Base-by-base conservation (phyloP, 2,113 vertebrate genomes). In the Mola mola region DNA sequence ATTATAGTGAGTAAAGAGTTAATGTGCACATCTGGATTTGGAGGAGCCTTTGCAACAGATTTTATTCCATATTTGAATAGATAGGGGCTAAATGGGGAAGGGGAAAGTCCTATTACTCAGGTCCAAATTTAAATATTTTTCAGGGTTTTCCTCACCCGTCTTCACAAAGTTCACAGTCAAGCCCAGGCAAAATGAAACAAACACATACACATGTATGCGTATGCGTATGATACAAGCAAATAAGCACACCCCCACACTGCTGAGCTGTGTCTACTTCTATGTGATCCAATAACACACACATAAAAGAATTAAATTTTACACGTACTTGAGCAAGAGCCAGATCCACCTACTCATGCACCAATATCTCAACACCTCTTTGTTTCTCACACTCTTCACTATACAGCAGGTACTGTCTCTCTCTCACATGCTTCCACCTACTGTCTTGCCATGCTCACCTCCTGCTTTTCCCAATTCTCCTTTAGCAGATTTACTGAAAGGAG, bases 281-380 rank as follows among this genome's bases (percentile, higher is more conserved):
- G n/a, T 28, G 50, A 33, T 65, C 20, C 8, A 58, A 36, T 29
- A 44, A 0, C 34, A 60, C 8, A 37, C 11, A 63, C 20, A 9
- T n/a, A 10, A 38, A 28, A 36, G 19, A 48, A 31, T 55, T 53
- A 11, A 11, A 51, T 81, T 78, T 70, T 28, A 38, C 66, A 63
- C 64, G 52, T 55, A 72, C 48, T 75, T 41, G 52, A 79, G 72
- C 36, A 41, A 28, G 26, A 82, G 73, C 72, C 73, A 75, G 17
- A 74, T 38, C 77, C 82, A 51, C 76, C 79, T 59, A 81, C 74
- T 72, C 79, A 37, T 36, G 40, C 68, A 52, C 62, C 73, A 25
- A 26, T 44, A 66, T 81, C 77, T 75, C 55, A 15, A 76, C 85
- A 68, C 82, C 66, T 86, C 79, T 75, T 74, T 84, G 74, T 82